These are phyloP conservation scores for Hippocampus barbouri DNA, from an alignment of 2,113 vertebrate genomes.

Conservation along the genomic window DNA sequence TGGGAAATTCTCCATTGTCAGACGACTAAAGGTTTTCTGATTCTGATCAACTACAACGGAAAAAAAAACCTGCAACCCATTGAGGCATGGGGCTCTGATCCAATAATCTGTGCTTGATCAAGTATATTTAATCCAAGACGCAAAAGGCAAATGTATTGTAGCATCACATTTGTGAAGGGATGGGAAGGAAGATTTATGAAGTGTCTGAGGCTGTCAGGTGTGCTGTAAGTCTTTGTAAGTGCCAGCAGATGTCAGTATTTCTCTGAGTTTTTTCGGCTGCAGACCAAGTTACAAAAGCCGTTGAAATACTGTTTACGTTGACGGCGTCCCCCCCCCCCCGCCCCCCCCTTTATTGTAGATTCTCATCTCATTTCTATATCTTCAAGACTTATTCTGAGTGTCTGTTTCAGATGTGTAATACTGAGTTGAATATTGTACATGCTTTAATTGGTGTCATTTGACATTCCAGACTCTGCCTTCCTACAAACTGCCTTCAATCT, in stretches of 20 bases:
- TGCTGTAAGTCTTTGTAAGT: neutral
- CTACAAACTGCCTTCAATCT: no score
- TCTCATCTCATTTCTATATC: no score
- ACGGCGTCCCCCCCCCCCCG: no score
- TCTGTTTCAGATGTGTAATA: no score
- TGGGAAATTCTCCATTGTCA: no score
- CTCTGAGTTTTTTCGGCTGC: constrained; percentile 32
- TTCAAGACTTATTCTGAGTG: no score
- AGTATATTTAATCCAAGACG: constrained; percentile 11
- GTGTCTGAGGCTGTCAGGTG: neutral
- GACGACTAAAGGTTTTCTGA: no score
- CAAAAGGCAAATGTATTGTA: neutral
- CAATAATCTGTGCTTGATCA: constrained; percentile 17
- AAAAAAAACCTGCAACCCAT: constrained; percentile 1
- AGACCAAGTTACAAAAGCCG: constrained; percentile 31
- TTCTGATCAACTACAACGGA: neutral
- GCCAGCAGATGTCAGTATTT: constrained; percentile 63
- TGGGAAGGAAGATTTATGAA: neutral
- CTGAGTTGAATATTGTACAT: no score
- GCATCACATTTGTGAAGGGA: neutral
- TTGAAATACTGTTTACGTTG: no score
- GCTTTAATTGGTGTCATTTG: no score
- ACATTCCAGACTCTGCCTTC: no score
- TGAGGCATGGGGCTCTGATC: constrained; percentile 21
- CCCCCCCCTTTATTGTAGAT: no score